These are phyloP conservation scores for Acleris holmiana DNA, from an alignment of 2,888 invertebrate genomes.

Conservation along the genomic window DNA sequence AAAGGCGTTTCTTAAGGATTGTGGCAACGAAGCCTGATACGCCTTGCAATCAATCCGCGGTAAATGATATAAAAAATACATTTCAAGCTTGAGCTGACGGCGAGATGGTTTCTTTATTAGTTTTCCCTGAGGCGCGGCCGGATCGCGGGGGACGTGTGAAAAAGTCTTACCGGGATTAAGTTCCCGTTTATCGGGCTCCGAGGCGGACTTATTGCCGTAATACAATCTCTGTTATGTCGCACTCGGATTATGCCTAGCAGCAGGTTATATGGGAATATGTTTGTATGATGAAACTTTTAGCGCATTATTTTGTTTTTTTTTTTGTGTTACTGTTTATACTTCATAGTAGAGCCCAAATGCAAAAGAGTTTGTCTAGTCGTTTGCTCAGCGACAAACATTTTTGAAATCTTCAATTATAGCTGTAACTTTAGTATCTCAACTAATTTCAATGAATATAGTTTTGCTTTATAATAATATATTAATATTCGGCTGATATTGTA, in stretches of 20 bases:
- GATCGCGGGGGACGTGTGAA: constrained; percentile 78
- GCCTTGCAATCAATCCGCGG: constrained; percentile 77
- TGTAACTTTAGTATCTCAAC: too few relatives aligned
- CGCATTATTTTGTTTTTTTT: constrained; percentile 10
- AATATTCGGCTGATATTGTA: too few relatives aligned
- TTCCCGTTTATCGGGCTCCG: constrained; percentile 73
- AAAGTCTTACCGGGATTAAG: constrained; percentile 78
- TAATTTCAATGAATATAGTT: too few relatives aligned
- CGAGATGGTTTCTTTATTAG: constrained; percentile 85
- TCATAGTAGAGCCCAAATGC: not conserved
- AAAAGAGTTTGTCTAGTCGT: too few relatives aligned
- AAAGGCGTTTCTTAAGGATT: constrained; percentile 7
- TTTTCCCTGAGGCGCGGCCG: constrained; percentile 70
- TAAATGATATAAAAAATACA: constrained; percentile 86
- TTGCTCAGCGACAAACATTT: too few relatives aligned
- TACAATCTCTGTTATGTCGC: constrained; percentile 82
- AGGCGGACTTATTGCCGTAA: constrained; percentile 78
- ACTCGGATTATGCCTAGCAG: constrained; percentile 73
- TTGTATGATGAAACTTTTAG: constrained; percentile 35
- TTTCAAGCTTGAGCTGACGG: constrained; percentile 83
- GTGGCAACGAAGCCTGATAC: constrained; percentile 51
- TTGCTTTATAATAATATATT: too few relatives aligned
- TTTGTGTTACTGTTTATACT: constrained; percentile 14
- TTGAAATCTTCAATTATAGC: too few relatives aligned
- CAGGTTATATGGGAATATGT: constrained; percentile 61